A percentile compares a stretch with the other conserved stretches of the same genome.
Evolutionary conservation across 2,113 vertebrate genomes (phyloP).

Genomic region (Pampusana beccarii): DNA sequence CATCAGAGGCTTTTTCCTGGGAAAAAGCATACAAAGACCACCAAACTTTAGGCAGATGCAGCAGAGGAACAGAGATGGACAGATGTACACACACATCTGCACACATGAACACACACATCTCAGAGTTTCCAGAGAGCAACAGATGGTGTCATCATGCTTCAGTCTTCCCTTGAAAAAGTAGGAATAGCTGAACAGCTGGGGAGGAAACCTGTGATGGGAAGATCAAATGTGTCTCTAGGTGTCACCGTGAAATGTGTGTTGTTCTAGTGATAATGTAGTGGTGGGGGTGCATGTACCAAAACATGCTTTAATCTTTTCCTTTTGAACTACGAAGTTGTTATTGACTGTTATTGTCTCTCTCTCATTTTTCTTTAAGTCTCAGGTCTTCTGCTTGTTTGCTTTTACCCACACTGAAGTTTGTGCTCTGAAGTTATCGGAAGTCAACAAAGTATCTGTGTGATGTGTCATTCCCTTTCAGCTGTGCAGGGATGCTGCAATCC

Average conservation of each 20-base stretch:
- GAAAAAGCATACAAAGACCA: neutral
- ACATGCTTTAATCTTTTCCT: neutral
- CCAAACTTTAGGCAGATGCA: neutral
- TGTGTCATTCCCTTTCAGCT: neutral
- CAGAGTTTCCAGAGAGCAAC: neutral
- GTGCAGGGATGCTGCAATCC: neutral
- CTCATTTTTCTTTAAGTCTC: neutral
- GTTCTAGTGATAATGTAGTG: neutral
- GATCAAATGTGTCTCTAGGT: neutral
- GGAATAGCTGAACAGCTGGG: neutral
- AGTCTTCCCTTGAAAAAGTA: neutral
- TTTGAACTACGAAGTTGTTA: neutral
- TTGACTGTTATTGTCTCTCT: neutral
- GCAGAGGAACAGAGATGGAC: neutral
- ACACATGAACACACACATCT: neutral
- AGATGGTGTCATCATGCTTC: neutral
- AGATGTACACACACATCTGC: neutral
- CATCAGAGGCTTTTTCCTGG: neutral
- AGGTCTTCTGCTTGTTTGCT: neutral
- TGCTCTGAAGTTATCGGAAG: neutral
- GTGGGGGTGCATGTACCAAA: neutral
- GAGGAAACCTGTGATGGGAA: neutral
- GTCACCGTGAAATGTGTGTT: neutral
- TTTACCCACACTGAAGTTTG: neutral
- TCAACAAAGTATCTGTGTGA: neutral